phyloP scores from a whole-genome alignment of 2,797 vertebrate genomes.

The Mormyrus hasselquistii region DNA sequence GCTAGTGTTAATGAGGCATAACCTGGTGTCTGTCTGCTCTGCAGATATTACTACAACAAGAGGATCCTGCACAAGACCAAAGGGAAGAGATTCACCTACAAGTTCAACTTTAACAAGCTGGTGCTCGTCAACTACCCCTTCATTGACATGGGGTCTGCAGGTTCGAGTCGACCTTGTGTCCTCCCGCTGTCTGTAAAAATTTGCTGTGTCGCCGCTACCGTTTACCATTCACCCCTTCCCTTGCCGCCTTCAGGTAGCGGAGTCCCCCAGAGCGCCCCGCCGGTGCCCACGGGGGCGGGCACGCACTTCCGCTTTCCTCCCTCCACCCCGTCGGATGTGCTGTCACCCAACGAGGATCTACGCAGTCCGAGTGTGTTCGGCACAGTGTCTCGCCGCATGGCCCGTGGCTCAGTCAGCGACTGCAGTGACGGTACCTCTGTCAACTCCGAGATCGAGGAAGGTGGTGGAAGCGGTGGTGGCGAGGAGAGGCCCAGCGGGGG shows the following conservation, averaged over 20 bases:
- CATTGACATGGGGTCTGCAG: constrained; percentile 80
- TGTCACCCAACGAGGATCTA: constrained; percentile 76
- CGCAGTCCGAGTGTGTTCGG: constrained; percentile 69
- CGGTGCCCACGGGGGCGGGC: constrained; percentile 69
- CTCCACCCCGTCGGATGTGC: constrained; percentile 76
- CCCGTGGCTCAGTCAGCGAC: constrained; percentile 80
- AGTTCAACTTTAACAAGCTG: constrained; percentile 92
- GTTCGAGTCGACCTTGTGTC: constrained; percentile 45
- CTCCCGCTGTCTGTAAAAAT: background rate
- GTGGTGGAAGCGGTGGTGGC: constrained; percentile 52
- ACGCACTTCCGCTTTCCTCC: constrained; percentile 83
- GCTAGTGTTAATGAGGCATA: background rate
- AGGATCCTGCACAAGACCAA: constrained; percentile 90
- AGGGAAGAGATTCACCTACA: constrained; percentile 90
- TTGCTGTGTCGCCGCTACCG: background rate
- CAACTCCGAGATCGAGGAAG: constrained; percentile 82
- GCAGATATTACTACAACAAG: constrained; percentile 90
- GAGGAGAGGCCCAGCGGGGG: constrained; percentile 50
- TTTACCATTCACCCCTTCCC: background rate
- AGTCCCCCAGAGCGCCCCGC: constrained; percentile 84
- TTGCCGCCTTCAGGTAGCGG: constrained; percentile 61
- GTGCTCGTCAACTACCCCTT: constrained; percentile 91
- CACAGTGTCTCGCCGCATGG: constrained; percentile 71
- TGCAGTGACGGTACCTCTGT: constrained; percentile 82
- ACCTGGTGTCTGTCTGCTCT: background rate